A percentile compares a stretch with the other conserved stretches of the same genome.
These are phyloP conservation scores for Rhea americana DNA, from an alignment of 2,113 vertebrate species.

Conservation along the genomic window DNA sequence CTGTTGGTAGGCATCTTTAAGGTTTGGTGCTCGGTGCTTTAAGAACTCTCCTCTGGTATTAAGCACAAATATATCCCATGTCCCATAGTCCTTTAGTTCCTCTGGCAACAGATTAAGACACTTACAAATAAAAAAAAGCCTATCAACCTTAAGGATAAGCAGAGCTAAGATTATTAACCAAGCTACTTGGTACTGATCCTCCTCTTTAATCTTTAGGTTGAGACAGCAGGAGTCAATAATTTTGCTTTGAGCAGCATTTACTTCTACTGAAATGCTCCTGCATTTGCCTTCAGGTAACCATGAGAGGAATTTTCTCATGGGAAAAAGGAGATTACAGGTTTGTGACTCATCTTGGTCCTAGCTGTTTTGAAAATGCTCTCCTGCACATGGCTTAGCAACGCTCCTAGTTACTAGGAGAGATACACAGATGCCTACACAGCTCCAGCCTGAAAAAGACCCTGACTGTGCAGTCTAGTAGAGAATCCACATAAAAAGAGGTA, in stretches of 20 bases:
- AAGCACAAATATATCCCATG: conserved; percentile 89
- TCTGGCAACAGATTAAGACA: conserved; percentile 71
- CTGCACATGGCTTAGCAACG: background rate
- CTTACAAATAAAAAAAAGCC: conserved; percentile 25
- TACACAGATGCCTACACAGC: background rate
- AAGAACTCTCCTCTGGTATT: conserved; percentile 88
- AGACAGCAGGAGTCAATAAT: background rate
- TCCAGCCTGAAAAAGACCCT: background rate
- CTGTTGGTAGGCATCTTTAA: conserved; percentile 82
- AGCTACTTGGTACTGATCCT: background rate
- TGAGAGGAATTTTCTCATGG: background rate
- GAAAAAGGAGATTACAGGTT: background rate
- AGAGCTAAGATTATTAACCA: background rate
- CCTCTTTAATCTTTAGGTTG: background rate
- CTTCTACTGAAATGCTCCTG: background rate
- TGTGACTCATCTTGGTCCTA: background rate
- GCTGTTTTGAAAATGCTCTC: background rate
- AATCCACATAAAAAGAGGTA: background rate
- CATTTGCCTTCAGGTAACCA: background rate
- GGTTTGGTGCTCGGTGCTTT: conserved; percentile 86
- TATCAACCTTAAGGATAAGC: background rate
- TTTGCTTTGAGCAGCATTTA: background rate
- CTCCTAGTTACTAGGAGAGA: background rate
- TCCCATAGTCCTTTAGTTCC: conserved; percentile 84
- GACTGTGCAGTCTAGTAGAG: background rate